A percentile compares a stretch with the other conserved stretches of the same genome.
These are phyloP conservation scores for Harpagus bidentatus DNA, from an alignment of 2,113 vertebrate genomes.

Conservation along the genomic window DNA sequence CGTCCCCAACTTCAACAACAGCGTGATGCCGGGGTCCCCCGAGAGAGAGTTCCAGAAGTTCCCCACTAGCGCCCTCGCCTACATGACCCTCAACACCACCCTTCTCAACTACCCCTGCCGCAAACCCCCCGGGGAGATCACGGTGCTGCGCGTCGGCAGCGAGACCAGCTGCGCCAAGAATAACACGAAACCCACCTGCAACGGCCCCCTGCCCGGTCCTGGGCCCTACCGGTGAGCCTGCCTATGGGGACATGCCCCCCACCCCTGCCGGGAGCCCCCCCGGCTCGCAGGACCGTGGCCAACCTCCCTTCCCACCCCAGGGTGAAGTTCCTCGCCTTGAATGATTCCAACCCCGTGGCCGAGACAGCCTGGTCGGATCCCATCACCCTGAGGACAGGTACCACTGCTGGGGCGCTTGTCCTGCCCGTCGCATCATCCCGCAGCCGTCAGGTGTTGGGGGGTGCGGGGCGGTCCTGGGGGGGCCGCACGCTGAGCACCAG, in stretches of 20 bases:
- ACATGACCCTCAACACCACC: slow-evolving; percentile 59
- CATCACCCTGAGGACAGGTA: slow-evolving; percentile 57
- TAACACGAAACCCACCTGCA: neutral
- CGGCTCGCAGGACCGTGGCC: accelerated
- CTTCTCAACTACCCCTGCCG: neutral
- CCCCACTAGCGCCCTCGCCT: neutral
- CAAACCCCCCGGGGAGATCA: neutral
- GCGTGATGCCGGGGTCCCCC: accelerated
- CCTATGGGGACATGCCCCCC: accelerated
- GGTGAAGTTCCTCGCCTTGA: slow-evolving; percentile 69
- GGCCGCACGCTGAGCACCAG: too few relatives aligned
- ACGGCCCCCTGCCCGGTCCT: slow-evolving; percentile 48
- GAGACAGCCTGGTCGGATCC: neutral
- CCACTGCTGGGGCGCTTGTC: accelerated
- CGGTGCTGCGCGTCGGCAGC: slow-evolving; percentile 61
- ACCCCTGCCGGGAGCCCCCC: neutral
- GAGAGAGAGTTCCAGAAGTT: neutral
- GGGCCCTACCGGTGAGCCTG: slow-evolving; percentile 65
- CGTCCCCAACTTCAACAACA: accelerated
- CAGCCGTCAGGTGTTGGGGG: accelerated
- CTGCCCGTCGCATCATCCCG: neutral
- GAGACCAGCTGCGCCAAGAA: neutral
- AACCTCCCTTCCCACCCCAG: slow-evolving; percentile 10
- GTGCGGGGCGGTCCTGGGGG: accelerated
- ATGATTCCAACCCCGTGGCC: neutral